Percentiles rank a stretch among this genome's conserved stretches.
Conservation (phyloP, 2,888 invertebrate genomes). For the Pachydiplax longipennis region DNA sequence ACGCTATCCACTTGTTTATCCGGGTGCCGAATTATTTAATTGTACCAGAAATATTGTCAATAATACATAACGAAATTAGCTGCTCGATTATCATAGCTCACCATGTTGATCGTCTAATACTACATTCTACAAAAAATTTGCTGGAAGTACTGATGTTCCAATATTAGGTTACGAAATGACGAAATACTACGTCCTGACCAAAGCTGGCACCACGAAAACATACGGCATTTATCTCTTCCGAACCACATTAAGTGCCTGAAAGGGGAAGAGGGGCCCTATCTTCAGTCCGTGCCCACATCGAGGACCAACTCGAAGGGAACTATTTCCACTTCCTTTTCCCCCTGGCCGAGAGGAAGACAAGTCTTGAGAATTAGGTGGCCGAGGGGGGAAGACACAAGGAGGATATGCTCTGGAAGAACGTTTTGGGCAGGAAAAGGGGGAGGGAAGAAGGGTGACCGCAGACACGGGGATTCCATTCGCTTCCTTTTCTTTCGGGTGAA, state of each 20-base stretch:
- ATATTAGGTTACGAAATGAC: too few species aligned
- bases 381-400: neutral
- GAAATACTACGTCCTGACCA: too few species aligned
- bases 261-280: neutral
- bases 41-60: too few species aligned
- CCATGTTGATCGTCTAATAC: too few species aligned
- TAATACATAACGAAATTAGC: too few species aligned
- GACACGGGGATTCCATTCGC: neutral
- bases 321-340: neutral
- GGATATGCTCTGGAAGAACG: neutral
- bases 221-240: too few species aligned
- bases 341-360: neutral
- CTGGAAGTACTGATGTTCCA: neutral
- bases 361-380: neutral
- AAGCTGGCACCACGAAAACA: too few species aligned
- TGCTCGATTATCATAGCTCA: too few species aligned
- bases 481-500: neutral
- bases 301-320: neutral
- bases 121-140: neutral
- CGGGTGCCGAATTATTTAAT: too few species aligned
- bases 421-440: neutral
- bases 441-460: neutral
- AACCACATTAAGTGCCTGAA: too few species aligned
- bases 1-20: too few species aligned
- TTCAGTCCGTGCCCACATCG: neutral